Base-by-base conservation (phyloP, 2,113 vertebrate genomes). In the Sylvietta virens region DNA sequence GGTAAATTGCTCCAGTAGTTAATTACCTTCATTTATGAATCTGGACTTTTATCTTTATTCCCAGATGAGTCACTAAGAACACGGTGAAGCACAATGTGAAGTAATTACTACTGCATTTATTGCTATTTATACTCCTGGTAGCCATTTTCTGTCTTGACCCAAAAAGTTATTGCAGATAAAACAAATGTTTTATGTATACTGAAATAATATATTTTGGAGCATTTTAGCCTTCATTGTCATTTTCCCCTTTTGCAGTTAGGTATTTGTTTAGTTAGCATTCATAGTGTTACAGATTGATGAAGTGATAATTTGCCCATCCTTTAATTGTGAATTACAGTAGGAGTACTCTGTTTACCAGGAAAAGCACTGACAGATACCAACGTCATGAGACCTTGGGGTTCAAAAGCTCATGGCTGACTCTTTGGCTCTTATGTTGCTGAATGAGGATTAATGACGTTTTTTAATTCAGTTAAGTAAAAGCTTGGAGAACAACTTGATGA, bases 1-100 rank as follows among this genome's bases (percentile, higher is more conserved):
- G 86, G 90, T 96, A 96, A 96, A 93, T 96, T 94, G 82, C 88
- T 90, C 18, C 92, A 69, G 90, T 92, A 90, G 95, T 94, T 97
- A 97, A 96, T 96, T 96, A 95, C 92, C 92, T 93, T 96, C 96
- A 94, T 96, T 94, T 97, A 92, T 96, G 95, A 97, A 94, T 96
- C 94, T 95, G 94, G 93, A 96, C 95, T 96, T 96, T 92, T 94
- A 95, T 94, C 88, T 96, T 96, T 96, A 93, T 96, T 96, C 94
- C 88, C 93, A 92, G 64, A 83, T 95, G 92, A 96, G 92, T 92
- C 93, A 88, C 95, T 95, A 58, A 81, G 65, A 96, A 86, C 88
- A 93, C 61, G 73, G 80, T 88, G 90, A 94, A 93, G 90, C 88
- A 95, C 95, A 84, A 90, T 96, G 80, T 86, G 86, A 93, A 96